Evolutionary conservation across 2,113 vertebrate species (phyloP).

Genomic region (Echinops telfairi): DNA sequence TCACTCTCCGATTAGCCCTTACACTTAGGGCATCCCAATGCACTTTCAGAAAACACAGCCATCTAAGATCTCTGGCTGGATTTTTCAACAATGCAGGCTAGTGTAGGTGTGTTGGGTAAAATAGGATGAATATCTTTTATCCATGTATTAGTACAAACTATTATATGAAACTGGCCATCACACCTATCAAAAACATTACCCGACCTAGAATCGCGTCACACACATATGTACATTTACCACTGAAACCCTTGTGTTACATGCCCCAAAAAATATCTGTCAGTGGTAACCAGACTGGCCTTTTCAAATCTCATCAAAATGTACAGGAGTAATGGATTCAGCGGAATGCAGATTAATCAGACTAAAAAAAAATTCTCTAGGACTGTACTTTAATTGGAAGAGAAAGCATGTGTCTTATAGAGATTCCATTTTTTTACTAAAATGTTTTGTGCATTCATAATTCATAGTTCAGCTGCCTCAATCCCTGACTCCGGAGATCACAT

Average conservation of each 20-base stretch:
- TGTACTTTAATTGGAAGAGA: conserved; percentile 56
- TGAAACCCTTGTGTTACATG: conserved; percentile 42
- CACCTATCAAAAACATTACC: conserved; percentile 17
- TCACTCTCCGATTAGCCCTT: not conserved
- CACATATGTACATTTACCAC: not conserved
- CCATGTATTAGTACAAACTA: conserved; percentile 38
- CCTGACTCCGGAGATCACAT: conserved; percentile 76
- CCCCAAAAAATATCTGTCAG: conserved; percentile 50
- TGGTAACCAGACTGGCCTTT: not conserved
- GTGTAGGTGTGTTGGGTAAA: not conserved
- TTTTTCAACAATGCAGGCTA: not conserved
- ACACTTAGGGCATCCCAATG: not conserved
- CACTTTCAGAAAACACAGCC: not conserved
- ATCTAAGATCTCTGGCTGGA: not conserved
- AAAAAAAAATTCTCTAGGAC: conserved; percentile 35
- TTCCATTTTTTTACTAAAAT: conserved; percentile 77
- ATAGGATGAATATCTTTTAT: not conserved
- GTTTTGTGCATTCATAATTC: conserved; percentile 38
- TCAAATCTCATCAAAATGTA: conserved; percentile 39
- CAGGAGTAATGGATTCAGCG: conserved; percentile 25
- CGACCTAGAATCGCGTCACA: not conserved
- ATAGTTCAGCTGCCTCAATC: conserved; percentile 62
- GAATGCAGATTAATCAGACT: conserved; percentile 19
- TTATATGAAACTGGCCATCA: not conserved
- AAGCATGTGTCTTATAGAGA: not conserved